Percentiles rank a stretch among this genome's conserved stretches.
phyloP scores from a whole-genome alignment of 1,140 invertebrate genomes.

The Drosophila arawakana region DNA sequence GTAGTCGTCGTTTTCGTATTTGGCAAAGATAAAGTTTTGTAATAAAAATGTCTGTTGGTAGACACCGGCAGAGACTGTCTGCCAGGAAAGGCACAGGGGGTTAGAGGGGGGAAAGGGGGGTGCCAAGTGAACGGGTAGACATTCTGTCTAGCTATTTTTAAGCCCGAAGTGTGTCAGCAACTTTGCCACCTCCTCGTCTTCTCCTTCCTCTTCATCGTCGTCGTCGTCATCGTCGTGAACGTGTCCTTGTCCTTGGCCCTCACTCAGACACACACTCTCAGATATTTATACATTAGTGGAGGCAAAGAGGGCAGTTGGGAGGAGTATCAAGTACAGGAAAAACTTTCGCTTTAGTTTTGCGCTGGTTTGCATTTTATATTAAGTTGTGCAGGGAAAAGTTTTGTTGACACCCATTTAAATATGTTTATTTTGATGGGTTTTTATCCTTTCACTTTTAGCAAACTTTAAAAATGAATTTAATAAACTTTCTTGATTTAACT shows the following conservation, averaged over 20 bases:
- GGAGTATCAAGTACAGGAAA: constrained; percentile 7
- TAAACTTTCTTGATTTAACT: not conserved
- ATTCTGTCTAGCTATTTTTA: constrained; percentile 74
- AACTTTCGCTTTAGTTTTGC: constrained; percentile 77
- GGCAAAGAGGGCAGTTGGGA: constrained; percentile 4
- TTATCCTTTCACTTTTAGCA: not conserved
- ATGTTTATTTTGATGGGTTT: constrained; percentile 13
- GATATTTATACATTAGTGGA: constrained; percentile 49
- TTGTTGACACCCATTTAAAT: constrained; percentile 54
- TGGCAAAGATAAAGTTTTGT: constrained; percentile 83
- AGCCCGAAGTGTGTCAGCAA: constrained; percentile 79
- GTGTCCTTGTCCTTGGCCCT: constrained; percentile 78
- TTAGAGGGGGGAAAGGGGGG: not conserved
- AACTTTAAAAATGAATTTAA: not conserved
- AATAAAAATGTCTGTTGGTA: constrained; percentile 80
- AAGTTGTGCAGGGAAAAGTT: constrained; percentile 33
- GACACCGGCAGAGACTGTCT: constrained; percentile 51
- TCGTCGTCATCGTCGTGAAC: constrained; percentile 57
- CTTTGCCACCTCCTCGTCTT: constrained; percentile 74
- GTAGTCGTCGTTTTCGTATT: constrained; percentile 68
- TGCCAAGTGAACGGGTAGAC: constrained; percentile 51
- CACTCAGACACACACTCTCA: constrained; percentile 55
- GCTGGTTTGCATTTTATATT: constrained; percentile 51
- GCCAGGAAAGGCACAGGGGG: constrained; percentile 31
- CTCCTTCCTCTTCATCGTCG: constrained; percentile 44